These are phyloP conservation scores for Pseudorhiza aurosa DNA, from an alignment of 30 jellyfish, hydroid and myxozoan genomes.

Conservation along the genomic window DNA sequence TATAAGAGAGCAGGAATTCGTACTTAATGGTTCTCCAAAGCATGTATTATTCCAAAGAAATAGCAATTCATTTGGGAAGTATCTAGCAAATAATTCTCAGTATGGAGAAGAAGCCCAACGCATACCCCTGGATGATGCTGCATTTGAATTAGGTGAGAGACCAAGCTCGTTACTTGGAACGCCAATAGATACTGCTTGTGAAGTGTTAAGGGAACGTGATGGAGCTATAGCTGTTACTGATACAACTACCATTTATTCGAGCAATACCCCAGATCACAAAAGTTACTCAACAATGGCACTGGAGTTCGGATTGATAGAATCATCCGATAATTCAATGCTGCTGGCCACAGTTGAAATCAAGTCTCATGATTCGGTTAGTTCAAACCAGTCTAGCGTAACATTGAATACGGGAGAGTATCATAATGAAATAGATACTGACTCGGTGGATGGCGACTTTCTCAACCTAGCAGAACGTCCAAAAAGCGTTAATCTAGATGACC, in stretches of 20 bases:
- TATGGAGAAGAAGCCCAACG: background rate
- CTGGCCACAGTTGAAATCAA: background rate
- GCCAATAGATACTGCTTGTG: conserved; percentile 20
- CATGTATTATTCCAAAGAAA: background rate
- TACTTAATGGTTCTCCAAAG: background rate
- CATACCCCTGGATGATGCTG: conserved; percentile 14
- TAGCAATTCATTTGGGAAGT: conserved; percentile 23
- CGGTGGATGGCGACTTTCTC: background rate
- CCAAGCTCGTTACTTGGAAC: conserved; percentile 34
- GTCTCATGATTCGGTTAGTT: background rate
- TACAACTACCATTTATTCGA: background rate
- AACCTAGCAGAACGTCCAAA: conserved; percentile 32
- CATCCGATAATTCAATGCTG: background rate
- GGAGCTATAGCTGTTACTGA: background rate
- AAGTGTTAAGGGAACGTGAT: background rate
- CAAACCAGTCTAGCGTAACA: background rate
- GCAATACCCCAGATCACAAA: background rate
- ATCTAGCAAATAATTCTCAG: conserved; percentile 23
- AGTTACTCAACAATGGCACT: background rate
- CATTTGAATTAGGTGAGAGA: conserved; percentile 15
- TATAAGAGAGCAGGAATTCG: background rate
- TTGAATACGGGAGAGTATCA: background rate
- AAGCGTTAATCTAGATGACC: conserved; percentile 49
- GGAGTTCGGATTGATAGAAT: background rate
- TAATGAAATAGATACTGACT: background rate